Evolutionary conservation across 2,113 vertebrate species (phyloP), one percentile per base, ranked within the genome.

Genomic region (Ciconia maguari): DNA sequence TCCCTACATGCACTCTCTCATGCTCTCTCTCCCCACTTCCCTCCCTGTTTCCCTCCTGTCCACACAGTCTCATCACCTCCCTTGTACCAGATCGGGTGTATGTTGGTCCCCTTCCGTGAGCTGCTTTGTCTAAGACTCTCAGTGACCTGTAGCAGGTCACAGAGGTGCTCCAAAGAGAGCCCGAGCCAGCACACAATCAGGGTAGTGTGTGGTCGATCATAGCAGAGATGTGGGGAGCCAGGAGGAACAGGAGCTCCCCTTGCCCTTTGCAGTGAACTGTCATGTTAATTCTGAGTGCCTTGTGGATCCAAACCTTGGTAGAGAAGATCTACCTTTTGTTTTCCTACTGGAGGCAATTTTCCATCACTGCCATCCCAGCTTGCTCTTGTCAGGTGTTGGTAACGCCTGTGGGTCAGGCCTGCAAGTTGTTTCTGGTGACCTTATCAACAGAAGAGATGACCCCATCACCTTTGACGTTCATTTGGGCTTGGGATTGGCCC

Each of bases 1-100:
- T 51, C 42, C 51, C 51, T 68, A 29, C 21, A 9, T 0, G 3
- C 38, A 1, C 7, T 32, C 29, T 26, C 41, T 48, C 0, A 0
- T 75, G 13, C 51, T 62, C 41, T 34, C 32, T 65, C 18, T 89
- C 17, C 29, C n/a, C 14, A 1, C 25, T 81, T 62, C 12, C 30
- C 49, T 65, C 17, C 9, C 11, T 38, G 48, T 44, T 70, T 41
- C 52, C 41, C 44, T 58, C 10, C 30, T 71, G 42, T 72, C 48
- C 66, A 20, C 54, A 57, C n/a, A 51, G 16, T 36, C 34, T 64
- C n/a, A 15, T 79, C 46, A 25, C 38, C 19, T 91, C 32, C 17
- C 17, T 83, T 65, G 16, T 55, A 69, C 57, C 19, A 48, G 44
- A 34, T 12, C 0, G 1, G 26, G 57, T 38, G 30, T 3, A 1